Evolutionary conservation across 37 sponge, comb jelly and placozoan genomes (phyloP).

Genomic region (Amphimedon queenslandica): DNA sequence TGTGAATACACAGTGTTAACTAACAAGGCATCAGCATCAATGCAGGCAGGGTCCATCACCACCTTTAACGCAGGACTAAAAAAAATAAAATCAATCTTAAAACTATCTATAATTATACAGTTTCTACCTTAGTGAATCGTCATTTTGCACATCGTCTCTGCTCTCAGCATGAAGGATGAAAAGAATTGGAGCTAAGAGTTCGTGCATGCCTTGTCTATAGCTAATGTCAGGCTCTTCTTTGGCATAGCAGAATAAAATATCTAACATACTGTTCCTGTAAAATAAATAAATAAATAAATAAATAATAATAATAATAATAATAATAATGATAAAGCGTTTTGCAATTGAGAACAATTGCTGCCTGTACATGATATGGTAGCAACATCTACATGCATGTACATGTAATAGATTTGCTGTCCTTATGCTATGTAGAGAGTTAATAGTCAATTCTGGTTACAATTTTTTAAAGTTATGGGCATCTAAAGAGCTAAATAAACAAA

Average conservation of each 20-base stretch:
- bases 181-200: slow-evolving; percentile 89
- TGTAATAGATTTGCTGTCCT: background rate
- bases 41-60: slow-evolving; percentile 71
- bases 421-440: too few species aligned
- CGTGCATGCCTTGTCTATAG: slow-evolving; percentile 98
- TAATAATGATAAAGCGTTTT: background rate
- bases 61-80: slow-evolving; percentile 57
- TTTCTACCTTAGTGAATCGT: slow-evolving; percentile 40
- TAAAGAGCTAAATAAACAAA: too few species aligned
- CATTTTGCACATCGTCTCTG: slow-evolving; percentile 44
- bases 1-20: slow-evolving; percentile 4
- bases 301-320: background rate
- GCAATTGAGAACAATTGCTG: too few species aligned
- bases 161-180: slow-evolving; percentile 75
- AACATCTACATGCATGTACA: too few species aligned
- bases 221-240: slow-evolving; percentile 66
- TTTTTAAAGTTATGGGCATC: too few species aligned
- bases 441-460: too few species aligned
- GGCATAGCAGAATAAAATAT: slow-evolving; percentile 90
- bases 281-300: background rate
- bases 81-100: background rate
- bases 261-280: slow-evolving; percentile 65
- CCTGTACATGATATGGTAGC: too few species aligned
- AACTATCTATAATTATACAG: background rate
- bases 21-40: slow-evolving; percentile 89